Evolutionary conservation across 1,140 invertebrate species (phyloP).

Genomic region (Drosophila takahashii): DNA sequence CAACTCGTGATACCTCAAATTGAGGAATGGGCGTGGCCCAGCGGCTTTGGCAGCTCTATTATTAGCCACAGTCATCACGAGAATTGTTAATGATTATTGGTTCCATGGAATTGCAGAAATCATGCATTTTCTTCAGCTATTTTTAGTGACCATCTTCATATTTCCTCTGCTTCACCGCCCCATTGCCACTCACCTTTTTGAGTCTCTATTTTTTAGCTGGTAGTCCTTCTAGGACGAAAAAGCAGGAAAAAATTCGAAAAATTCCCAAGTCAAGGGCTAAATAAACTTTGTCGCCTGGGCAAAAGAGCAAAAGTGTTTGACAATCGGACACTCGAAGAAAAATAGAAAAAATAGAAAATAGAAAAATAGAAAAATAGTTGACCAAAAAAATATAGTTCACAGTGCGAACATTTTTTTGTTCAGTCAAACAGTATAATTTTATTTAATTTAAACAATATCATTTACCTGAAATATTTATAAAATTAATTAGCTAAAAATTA

Average conservation of each 20-base stretch:
- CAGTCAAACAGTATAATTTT: no score
- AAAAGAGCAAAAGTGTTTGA: constrained; percentile 60
- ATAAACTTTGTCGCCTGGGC: constrained; percentile 68
- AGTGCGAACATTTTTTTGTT: no score
- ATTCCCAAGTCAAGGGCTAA: constrained; percentile 77
- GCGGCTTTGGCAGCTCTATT: constrained; percentile 17
- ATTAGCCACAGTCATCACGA: constrained; percentile 18
- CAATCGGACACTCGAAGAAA: constrained; percentile 18
- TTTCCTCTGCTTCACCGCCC: background rate
- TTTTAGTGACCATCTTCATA: constrained; percentile 28
- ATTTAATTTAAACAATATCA: no score
- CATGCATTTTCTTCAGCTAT: constrained; percentile 28
- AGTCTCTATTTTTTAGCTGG: constrained; percentile 17
- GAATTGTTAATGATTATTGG: constrained; percentile 34
- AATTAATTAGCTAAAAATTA: no score
- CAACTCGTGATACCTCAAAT: background rate
- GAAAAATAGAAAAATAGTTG: background rate
- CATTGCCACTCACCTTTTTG: background rate
- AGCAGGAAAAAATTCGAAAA: constrained; percentile 31
- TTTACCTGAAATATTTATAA: no score
- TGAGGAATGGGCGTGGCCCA: constrained; percentile 12
- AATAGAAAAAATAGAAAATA: background rate
- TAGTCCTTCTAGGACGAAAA: constrained; percentile 21
- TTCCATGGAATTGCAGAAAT: constrained; percentile 34
- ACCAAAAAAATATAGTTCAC: background rate